Evolutionary conservation across 2,888 invertebrate genomes (phyloP), one percentile per base, ranked within the genome.

Genomic region (Heliconius hortense): DNA sequence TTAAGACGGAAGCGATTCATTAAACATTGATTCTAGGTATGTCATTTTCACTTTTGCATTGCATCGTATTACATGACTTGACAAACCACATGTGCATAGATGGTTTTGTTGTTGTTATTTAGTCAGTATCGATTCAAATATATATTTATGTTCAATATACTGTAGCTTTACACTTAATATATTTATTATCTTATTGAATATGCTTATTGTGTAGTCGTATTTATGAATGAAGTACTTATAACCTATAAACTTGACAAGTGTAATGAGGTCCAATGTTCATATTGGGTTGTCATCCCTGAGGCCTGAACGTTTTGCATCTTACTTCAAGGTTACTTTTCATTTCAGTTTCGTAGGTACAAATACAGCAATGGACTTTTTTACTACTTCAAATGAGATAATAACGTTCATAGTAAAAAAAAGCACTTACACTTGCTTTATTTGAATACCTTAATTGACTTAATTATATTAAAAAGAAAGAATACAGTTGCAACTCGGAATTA

Each of bases 61-160:
- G 89, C 90, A 89, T 90, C 88, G 86, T 87, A 90, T 88, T 88
- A 89, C 88, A 88, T 87, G 89, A 90, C 87, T 88, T 87, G 85
- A 88, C 86, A 86, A 89, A 91, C 91, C 94, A 93, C 93, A 93
- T 93, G 94, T 93, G 90, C 90, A 85, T 86, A 84, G 84, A 88
- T 85, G 86, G 87, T 86, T 88, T 89, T 92, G 90, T 92, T 91
- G 86, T 90, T 92, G 90, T 92, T 89, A 86, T 88, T 89, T 87
- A 86, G 87, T 88, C 86, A 84, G 86, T 84, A 86, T 83, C 81
- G 83, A 84, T 84, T 83, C 81, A 86, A 86, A 88, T 90, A 88
- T 87, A 85, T 89, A 88, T 82, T 75, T 81, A 84, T 89, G 88
- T 89, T 89, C 87, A 86, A 83, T 88, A 86, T 83, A 83, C 81